Percentiles rank a stretch among this genome's conserved stretches.
Conservation (phyloP, 2,797 vertebrate genomes). For the Myotis vivesi region DNA sequence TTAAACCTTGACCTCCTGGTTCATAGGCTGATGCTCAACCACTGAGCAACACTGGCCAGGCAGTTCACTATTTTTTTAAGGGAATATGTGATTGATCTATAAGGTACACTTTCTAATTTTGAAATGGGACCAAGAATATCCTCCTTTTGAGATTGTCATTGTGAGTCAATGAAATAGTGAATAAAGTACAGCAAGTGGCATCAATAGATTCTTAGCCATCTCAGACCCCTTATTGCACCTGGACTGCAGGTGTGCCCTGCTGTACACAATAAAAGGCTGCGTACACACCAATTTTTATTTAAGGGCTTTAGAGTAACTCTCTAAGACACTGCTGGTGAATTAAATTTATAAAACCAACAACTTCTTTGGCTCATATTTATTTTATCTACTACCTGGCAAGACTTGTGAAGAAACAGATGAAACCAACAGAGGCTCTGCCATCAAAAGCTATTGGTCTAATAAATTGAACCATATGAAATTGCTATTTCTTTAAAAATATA, state of each 20-base stretch:
- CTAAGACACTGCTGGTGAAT: neutral
- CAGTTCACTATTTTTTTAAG: neutral
- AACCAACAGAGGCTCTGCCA: neutral
- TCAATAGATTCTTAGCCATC: neutral
- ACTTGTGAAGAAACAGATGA: neutral
- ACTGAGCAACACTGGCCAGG: neutral
- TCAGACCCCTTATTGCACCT: neutral
- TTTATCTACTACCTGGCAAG: neutral
- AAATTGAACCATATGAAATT: neutral
- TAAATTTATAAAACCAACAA: neutral
- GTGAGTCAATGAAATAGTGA: neutral
- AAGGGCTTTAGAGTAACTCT: neutral
- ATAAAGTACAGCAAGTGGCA: neutral
- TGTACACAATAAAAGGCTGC: neutral
- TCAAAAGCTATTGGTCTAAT: neutral
- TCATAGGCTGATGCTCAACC: neutral
- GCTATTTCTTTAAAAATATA: neutral
- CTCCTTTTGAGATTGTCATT: neutral
- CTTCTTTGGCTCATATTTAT: neutral
- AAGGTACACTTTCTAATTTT: neutral
- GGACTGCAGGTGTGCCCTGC: neutral
- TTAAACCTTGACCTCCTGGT: no score
- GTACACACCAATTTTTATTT: neutral
- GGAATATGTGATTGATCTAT: neutral
- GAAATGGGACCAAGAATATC: neutral